Evolutionary conservation across 23 tunicate species (phyloP), one percentile per base, ranked within the genome.

Genomic region (Diplosoma virens): DNA sequence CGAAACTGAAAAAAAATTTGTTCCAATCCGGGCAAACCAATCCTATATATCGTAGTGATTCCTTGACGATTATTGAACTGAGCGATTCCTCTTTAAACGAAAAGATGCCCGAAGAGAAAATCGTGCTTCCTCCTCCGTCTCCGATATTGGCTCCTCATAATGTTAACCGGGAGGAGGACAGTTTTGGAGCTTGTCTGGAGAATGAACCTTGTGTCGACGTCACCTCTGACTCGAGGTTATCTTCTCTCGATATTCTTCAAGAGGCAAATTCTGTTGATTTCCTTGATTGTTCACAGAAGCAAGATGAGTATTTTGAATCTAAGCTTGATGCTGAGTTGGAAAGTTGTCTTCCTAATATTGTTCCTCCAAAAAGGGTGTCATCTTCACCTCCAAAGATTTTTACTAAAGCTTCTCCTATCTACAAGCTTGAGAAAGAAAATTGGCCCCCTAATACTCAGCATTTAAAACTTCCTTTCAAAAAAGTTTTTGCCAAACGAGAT

Each of bases 1-100:
- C n/a, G n/a, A n/a, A n/a, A n/a, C n/a, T n/a, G n/a, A n/a, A n/a
- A n/a, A n/a, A n/a, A n/a, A n/a, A n/a, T n/a, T n/a, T n/a, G n/a
- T n/a, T n/a, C n/a, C n/a, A n/a, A n/a, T n/a, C n/a, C n/a, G n/a
- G n/a, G n/a, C n/a, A n/a, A n/a, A n/a, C n/a, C n/a, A n/a, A n/a
- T n/a, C n/a, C n/a, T n/a, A n/a, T n/a, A n/a, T n/a, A n/a, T n/a
- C n/a, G n/a, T n/a, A 55, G 29, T n/a, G 75, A 34, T 16, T 68
- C 75, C 9, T 11, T 68, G 23, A 68, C 53, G 5, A 68, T 68
- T 4, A 34, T 68, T 53, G 75, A 68, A 20, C 25, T 68, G 53
- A 35, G 53, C 53, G 35, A 27, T 6, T 26, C 69, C 23, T 61
- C 69, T 7, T 20, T 56, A 20, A 16, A 14, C 25, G 20, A 20